Conservation (phyloP, 1,140 invertebrate genomes). For the Drosophila oshimai region DNA sequence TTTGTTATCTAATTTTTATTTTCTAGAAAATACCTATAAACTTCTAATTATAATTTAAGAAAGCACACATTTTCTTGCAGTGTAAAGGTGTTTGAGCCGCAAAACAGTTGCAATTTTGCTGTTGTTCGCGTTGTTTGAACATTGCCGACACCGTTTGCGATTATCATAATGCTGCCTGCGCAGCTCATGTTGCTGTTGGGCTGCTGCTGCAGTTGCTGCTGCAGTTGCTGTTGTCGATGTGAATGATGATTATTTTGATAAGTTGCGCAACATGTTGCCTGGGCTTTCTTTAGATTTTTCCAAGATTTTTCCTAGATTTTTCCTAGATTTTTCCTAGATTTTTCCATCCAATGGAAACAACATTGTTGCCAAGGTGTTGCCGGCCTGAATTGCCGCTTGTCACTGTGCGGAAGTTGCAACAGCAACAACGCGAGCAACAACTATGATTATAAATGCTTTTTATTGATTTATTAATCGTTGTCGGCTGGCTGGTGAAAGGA, state of each 20-base stretch:
- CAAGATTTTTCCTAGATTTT: no score
- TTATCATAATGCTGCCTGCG: constrained; percentile 78
- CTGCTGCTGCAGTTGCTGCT: constrained; percentile 2
- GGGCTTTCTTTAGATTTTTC: constrained; percentile 15
- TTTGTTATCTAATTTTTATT: no score
- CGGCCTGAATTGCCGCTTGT: constrained; percentile 68
- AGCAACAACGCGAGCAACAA: constrained; percentile 50
- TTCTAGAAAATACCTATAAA: no score
- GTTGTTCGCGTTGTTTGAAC: constrained; percentile 59
- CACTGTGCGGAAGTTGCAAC: constrained; percentile 61
- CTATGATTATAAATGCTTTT: constrained; percentile 54
- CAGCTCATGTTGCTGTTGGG: constrained; percentile 29
- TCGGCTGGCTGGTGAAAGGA: constrained; percentile 67
- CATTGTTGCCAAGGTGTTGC: constrained; percentile 72
- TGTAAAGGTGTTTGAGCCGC: constrained; percentile 38
- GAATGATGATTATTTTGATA: constrained; percentile 80
- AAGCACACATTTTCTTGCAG: neutral
- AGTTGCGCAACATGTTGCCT: constrained; percentile 74
- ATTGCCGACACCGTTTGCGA: constrained; percentile 69
- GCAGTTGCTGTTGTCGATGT: constrained; percentile 51
- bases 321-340: no score
- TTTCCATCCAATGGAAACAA: constrained; percentile 58
- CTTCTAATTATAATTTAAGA: no score
- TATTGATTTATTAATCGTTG: constrained; percentile 80
- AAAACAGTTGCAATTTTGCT: constrained; percentile 74